Evolutionary conservation across 1,140 invertebrate species (phyloP).

Genomic region (Drosophila rhopaloa): DNA sequence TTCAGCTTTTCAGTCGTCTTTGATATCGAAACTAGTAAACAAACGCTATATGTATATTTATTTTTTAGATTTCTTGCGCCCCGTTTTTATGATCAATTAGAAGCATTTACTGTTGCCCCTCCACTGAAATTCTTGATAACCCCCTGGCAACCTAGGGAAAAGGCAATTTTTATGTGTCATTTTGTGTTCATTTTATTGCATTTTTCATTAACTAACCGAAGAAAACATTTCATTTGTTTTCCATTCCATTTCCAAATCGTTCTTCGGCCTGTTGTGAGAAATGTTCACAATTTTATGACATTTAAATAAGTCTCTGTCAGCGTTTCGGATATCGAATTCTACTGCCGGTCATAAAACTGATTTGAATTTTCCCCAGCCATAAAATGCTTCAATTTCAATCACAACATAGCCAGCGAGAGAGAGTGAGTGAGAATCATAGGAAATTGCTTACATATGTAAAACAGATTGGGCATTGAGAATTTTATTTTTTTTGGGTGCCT

Average conservation of each 20-base stretch:
- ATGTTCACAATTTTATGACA: slow-evolving; percentile 69
- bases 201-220: slow-evolving; percentile 77
- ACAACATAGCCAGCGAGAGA: slow-evolving; percentile 21
- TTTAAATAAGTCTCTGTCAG: slow-evolving; percentile 78
- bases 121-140: slow-evolving; percentile 30
- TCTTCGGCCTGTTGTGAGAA: slow-evolving; percentile 60
- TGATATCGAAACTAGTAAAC: slow-evolving; percentile 43
- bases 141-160: slow-evolving; percentile 12
- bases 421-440: background rate
- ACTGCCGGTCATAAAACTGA: slow-evolving; percentile 58
- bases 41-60: slow-evolving; percentile 30
- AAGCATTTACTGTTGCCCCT: slow-evolving; percentile 65
- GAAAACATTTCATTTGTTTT: slow-evolving; percentile 71
- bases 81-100: slow-evolving; percentile 78
- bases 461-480: slow-evolving; percentile 56
- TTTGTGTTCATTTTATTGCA: slow-evolving; percentile 75
- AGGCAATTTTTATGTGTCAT: slow-evolving; percentile 56
- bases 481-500: slow-evolving; percentile 29
- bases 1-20: slow-evolving; percentile 14
- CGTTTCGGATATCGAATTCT: slow-evolving; percentile 72
- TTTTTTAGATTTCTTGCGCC: slow-evolving; percentile 30
- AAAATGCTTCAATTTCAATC: slow-evolving; percentile 62
- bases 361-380: slow-evolving; percentile 50
- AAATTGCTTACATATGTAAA: slow-evolving; percentile 59
- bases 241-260: slow-evolving; percentile 31